phyloP scores from a whole-genome alignment of 2,113 vertebrate species.

The Propithecus coquereli region DNA sequence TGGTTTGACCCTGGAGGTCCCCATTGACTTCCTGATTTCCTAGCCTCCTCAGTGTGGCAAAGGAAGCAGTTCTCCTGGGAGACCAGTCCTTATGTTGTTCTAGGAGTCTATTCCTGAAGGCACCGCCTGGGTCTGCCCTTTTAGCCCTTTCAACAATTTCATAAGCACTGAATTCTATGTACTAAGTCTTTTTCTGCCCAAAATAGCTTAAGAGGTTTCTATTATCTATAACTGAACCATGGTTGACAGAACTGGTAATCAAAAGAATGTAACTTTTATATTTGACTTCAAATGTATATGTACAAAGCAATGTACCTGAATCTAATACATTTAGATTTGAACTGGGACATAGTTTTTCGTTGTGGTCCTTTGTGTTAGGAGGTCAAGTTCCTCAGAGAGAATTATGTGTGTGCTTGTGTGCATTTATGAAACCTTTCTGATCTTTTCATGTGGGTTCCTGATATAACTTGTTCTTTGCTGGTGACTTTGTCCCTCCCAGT shows the following conservation, averaged over 20 bases:
- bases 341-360: background rate
- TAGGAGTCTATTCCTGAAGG: background rate
- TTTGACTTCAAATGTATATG: background rate
- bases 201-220: background rate
- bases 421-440: background rate
- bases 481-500: background rate
- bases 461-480: background rate
- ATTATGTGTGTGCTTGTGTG: background rate
- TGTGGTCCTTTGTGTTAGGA: background rate
- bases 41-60: background rate
- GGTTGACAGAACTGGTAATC: background rate
- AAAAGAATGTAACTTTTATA: background rate
- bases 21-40: background rate
- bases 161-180: background rate
- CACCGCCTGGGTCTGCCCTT: background rate
- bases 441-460: constrained; percentile 22
- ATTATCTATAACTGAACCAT: background rate
- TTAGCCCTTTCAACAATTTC: background rate
- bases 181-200: background rate
- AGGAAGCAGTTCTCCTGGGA: background rate
- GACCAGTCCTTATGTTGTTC: background rate
- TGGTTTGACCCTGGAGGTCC: background rate
- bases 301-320: background rate
- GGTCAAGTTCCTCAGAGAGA: background rate
- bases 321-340: background rate